Evolutionary conservation across 2,113 vertebrate species (phyloP).

Genomic region (Lamprologus callipterus): DNA sequence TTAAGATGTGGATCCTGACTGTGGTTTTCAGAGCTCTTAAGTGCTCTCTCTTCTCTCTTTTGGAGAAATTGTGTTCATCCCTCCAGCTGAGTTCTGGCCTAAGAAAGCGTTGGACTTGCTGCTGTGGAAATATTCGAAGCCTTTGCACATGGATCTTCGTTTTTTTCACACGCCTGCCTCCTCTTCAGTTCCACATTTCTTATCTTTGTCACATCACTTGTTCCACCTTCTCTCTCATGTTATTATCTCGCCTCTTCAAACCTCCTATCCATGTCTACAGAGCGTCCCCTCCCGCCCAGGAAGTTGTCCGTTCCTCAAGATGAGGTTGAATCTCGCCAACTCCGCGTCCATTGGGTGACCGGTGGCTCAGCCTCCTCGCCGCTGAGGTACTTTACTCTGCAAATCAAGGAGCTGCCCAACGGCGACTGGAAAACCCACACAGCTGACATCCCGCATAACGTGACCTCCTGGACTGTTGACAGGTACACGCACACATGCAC

Average conservation of each 20-base stretch:
- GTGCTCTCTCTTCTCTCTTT: neutral
- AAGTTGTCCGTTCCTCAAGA: constrained; percentile 79
- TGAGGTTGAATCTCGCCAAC: constrained; percentile 75
- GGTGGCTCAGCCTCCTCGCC: constrained; percentile 87
- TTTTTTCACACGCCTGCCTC: neutral
- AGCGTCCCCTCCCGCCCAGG: constrained; percentile 84
- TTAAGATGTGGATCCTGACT: neutral
- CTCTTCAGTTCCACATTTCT: neutral
- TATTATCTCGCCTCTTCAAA: neutral
- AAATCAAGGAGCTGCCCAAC: constrained; percentile 78
- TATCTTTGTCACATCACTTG: neutral
- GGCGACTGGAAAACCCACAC: constrained; percentile 82
- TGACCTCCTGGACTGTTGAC: constrained; percentile 74
- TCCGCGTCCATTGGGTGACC: constrained; percentile 80
- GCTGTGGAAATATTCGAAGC: neutral
- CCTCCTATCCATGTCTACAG: constrained; percentile 53
- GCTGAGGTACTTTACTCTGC: constrained; percentile 85
- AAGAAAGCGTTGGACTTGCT: neutral
- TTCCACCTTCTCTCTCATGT: neutral
- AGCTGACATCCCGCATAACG: constrained; percentile 81
- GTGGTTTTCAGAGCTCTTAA: neutral
- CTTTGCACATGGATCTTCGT: neutral
- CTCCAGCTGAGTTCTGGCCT: neutral
- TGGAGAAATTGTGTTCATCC: neutral
- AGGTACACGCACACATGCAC: constrained; percentile 65